Percentiles rank a stretch among this genome's conserved stretches.
Conservation (phyloP, 2,888 invertebrate species). For the Chirona hameri region DNA sequence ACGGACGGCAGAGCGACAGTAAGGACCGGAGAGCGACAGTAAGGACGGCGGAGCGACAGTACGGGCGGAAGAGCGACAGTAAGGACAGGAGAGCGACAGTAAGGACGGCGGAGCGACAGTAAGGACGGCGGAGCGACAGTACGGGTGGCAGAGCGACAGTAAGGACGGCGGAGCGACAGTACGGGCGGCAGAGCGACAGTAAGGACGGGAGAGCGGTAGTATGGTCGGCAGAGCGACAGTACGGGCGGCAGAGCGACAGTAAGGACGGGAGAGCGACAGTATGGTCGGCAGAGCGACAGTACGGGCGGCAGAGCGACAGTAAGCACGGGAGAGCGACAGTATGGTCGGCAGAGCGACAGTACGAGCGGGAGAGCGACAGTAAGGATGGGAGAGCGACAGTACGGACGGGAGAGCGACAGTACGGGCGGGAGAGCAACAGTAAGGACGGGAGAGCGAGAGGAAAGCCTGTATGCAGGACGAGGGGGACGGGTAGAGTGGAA, state of each 20-base stretch:
- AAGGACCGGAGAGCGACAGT: neutral
- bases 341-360: constrained; percentile 32
- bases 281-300: constrained; percentile 74
- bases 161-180: neutral
- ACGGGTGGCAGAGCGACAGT: neutral
- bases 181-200: constrained; percentile 55
- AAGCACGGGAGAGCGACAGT: constrained; percentile 62
- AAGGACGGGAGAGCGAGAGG: neutral
- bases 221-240: constrained; percentile 68
- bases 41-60: neutral
- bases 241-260: too few relatives aligned
- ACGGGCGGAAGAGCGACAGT: neutral
- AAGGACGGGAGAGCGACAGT: too few relatives aligned
- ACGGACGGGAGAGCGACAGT: too few relatives aligned
- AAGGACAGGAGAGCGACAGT: constrained; percentile 60
- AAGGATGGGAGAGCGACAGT: too few relatives aligned
- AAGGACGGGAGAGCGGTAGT: constrained; percentile 60
- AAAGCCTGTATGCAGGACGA: too few relatives aligned
- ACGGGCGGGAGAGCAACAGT: constrained; percentile 66
- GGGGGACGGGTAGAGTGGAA: too few relatives aligned
- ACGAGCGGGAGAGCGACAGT: too few relatives aligned
- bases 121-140: neutral
- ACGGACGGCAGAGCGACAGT: too few relatives aligned
- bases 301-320: too few relatives aligned
- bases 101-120: constrained; percentile 13